Evolutionary conservation across 2,888 invertebrate species (phyloP).

Genomic region (Limnephilus auricula): DNA sequence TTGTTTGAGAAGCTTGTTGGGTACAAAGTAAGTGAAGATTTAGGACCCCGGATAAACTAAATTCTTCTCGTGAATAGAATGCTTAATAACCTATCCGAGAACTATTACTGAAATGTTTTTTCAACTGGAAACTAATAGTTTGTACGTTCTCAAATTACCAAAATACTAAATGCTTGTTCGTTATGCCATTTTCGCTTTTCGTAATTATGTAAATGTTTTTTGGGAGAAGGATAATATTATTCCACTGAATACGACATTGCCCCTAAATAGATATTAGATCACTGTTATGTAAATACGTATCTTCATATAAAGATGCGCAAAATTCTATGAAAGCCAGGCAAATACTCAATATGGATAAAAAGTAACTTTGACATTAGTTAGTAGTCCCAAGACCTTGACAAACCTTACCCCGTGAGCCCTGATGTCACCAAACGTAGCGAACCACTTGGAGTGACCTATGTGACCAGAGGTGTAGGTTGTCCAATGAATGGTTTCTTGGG

Average conservation of each 20-base stretch:
- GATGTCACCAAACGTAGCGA: no score
- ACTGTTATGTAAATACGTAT: not conserved
- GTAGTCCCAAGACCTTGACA: no score
- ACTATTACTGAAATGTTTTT: not conserved
- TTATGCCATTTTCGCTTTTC: not conserved
- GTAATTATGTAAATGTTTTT: not conserved
- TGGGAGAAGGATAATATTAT: not conserved
- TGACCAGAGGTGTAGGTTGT: no score
- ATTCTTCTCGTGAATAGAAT: not conserved
- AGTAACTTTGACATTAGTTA: no score
- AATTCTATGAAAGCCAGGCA: no score
- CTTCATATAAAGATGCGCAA: no score
- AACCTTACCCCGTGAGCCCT: no score
- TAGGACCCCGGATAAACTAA: not conserved
- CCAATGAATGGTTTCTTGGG: no score
- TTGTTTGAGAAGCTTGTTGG: not conserved
- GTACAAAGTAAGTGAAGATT: not conserved
- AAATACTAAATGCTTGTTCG: not conserved
- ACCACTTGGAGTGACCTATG: no score
- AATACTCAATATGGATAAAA: no score
- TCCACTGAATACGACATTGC: not conserved
- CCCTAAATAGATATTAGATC: not conserved
- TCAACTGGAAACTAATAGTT: not conserved
- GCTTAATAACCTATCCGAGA: not conserved
- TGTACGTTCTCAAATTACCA: not conserved